Conservation (phyloP, 2,113 vertebrate species). For the Rissa tridactyla region DNA sequence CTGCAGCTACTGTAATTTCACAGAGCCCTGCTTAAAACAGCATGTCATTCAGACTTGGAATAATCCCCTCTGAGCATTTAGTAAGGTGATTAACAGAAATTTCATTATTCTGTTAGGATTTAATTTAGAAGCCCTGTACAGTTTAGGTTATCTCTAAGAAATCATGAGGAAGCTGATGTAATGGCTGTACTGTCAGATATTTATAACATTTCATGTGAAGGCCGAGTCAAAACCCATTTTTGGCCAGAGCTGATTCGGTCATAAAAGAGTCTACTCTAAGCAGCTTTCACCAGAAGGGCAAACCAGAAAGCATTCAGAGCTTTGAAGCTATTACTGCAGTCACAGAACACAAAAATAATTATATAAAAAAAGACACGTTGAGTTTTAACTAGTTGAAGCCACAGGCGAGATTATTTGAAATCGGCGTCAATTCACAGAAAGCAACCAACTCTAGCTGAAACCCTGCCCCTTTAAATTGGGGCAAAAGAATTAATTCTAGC, state of each 20-base stretch:
- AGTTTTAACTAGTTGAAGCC: background rate
- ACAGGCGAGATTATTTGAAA: background rate
- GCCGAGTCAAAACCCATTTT: background rate
- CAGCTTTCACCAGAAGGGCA: background rate
- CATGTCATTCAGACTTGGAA: background rate
- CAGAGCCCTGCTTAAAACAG: background rate
- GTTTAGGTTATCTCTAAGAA: background rate
- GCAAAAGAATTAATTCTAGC: background rate
- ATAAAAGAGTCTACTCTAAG: background rate
- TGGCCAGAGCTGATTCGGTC: background rate
- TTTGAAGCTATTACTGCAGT: background rate
- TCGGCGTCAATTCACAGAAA: background rate
- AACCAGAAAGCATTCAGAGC: background rate
- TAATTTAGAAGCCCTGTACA: background rate
- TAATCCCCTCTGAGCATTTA: background rate
- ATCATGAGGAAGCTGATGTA: background rate
- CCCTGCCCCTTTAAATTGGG: background rate
- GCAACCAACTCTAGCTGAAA: background rate
- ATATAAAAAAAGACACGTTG: rapidly evolving
- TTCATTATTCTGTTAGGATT: background rate
- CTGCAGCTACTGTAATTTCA: background rate
- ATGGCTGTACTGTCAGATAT: background rate
- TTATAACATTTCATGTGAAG: background rate
- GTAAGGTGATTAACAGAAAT: background rate
- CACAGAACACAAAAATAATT: background rate